phyloP scores from a whole-genome alignment of 2,888 invertebrate species.

The Sphaerophoria rueppellii region DNA sequence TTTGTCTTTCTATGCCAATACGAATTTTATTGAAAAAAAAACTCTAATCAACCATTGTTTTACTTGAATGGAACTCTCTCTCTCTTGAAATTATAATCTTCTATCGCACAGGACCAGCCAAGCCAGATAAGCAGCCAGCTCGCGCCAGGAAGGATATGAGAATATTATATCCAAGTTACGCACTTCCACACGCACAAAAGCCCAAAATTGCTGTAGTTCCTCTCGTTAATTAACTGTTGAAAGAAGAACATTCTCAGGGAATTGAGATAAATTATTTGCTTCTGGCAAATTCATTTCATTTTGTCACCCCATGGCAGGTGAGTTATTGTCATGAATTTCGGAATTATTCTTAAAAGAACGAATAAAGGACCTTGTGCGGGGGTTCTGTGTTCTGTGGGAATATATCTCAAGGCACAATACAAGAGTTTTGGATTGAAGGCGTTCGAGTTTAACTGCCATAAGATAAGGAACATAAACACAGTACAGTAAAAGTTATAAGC shows the following conservation, averaged over 20 bases:
- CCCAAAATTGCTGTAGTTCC: conserved; percentile 46
- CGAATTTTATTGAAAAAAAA: no score
- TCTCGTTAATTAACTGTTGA: conserved; percentile 70
- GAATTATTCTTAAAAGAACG: conserved; percentile 42
- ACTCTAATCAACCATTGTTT: no score
- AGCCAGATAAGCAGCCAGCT: no score
- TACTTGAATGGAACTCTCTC: no score
- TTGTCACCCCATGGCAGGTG: conserved; percentile 69
- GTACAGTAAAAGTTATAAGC: no score
- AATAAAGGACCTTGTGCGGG: conserved; percentile 12
- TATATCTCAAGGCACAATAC: no score
- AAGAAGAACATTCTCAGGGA: conserved; percentile 58
- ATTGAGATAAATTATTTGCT: conserved; percentile 67
- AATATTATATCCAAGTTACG: background rate
- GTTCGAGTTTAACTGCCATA: conserved; percentile 28
- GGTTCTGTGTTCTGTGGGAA: background rate
- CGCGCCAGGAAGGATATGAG: no score
- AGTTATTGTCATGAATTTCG: conserved; percentile 63
- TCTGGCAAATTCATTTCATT: conserved; percentile 68
- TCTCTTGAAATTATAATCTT: no score
- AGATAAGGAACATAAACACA: conserved; percentile 25
- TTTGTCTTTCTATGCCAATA: no score
- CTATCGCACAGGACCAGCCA: no score
- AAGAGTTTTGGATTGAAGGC: conserved; percentile 29
- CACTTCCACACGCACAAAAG: conserved; percentile 9